These are phyloP conservation scores for Leucosticte australis DNA, from an alignment of 2,113 vertebrate genomes.

Conservation along the genomic window DNA sequence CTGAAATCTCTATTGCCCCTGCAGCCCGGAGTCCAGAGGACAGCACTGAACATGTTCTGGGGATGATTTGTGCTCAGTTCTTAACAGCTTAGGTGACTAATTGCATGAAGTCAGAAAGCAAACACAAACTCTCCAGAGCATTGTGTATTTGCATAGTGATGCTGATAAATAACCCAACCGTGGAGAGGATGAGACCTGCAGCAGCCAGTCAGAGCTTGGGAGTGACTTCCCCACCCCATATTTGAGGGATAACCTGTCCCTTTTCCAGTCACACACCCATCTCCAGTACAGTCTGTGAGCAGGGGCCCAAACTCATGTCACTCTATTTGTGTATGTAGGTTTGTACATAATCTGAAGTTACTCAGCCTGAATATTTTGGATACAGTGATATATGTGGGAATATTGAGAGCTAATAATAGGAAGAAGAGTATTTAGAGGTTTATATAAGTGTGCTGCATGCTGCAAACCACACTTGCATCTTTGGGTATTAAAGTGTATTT, in stretches of 20 bases:
- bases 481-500: background rate
- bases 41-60: background rate
- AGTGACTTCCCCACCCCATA: background rate
- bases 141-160: background rate
- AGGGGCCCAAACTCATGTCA: background rate
- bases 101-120: background rate
- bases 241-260: background rate
- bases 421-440: background rate
- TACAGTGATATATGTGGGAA: background rate
- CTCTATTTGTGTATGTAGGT: background rate
- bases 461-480: background rate
- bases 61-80: background rate
- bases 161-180: background rate
- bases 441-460: background rate
- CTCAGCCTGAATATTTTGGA: background rate
- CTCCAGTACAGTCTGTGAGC: background rate
- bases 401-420: background rate
- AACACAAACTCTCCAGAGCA: background rate
- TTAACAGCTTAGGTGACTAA: background rate
- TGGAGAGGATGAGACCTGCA: background rate
- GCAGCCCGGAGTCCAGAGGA: background rate
- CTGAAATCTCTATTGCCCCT: background rate
- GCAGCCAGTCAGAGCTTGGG: background rate
- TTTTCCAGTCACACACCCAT: background rate
- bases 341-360: background rate